phyloP scores from a whole-genome alignment of 2,797 vertebrate genomes.

The Pyrrhura leucotis region DNA sequence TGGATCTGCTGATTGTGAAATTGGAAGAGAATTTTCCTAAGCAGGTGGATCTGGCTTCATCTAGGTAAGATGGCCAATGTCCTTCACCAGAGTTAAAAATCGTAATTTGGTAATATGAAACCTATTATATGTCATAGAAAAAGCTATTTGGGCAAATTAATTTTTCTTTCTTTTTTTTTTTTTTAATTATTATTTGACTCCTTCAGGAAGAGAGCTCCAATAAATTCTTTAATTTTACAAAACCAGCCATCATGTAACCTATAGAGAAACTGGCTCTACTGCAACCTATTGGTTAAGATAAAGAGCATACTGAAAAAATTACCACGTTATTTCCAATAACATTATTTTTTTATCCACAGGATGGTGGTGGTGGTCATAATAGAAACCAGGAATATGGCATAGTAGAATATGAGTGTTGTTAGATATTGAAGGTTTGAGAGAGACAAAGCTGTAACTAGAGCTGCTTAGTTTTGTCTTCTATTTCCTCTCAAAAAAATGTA shows the following conservation, averaged over 20 bases:
- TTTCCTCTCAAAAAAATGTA: neutral
- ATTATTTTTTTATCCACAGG: neutral
- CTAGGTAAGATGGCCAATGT: neutral
- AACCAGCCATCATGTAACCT: neutral
- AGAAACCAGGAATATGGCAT: neutral
- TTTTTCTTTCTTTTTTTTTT: neutral
- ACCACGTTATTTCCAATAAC: neutral
- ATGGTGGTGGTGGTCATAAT: neutral
- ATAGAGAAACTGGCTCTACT: neutral
- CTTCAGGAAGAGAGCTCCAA: neutral
- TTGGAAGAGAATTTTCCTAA: neutral
- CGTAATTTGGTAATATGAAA: neutral
- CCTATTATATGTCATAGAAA: neutral
- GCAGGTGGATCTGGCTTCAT: neutral
- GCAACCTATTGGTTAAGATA: slow-evolving; percentile 23
- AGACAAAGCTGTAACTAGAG: neutral
- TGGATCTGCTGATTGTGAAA: neutral
- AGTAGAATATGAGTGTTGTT: neutral
- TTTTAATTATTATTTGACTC: neutral
- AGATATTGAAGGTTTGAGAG: neutral
- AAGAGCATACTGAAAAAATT: slow-evolving; percentile 30
- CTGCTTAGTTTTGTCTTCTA: neutral
- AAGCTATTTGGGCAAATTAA: neutral
- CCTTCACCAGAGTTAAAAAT: neutral
- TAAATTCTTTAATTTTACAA: slow-evolving; percentile 41